Conservation (phyloP, 2,888 invertebrate genomes). For the Gisinianus flammeolus region DNA sequence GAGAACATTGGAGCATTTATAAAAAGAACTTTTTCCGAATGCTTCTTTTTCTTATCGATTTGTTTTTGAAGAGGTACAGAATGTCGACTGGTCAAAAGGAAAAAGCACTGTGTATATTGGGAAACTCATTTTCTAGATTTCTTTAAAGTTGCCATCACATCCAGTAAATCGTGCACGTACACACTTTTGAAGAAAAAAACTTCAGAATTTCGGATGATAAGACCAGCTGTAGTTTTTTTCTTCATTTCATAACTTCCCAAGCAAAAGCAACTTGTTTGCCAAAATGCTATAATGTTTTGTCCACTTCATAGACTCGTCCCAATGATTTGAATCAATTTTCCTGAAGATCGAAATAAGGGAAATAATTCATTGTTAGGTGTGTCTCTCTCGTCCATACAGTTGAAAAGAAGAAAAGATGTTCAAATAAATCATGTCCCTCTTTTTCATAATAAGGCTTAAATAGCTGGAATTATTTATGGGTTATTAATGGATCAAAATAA, state of each 20-base stretch:
- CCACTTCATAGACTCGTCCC: not conserved
- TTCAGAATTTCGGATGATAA: not conserved
- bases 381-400: not conserved
- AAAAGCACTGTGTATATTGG: not conserved
- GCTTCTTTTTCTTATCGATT: not conserved
- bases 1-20: not conserved
- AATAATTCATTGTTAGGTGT: too few species aligned
- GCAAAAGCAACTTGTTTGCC: not conserved
- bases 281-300: not conserved
- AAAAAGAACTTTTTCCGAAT: not conserved
- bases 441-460: constrained; percentile 1
- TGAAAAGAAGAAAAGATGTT: constrained; percentile 8
- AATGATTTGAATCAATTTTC: not conserved
- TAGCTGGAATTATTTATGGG: not conserved
- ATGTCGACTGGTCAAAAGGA: not conserved
- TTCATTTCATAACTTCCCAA: not conserved
- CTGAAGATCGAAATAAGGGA: not conserved
- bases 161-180: not conserved
- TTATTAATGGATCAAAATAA: not conserved
- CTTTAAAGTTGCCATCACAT: not conserved
- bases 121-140: too few species aligned
- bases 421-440: not conserved
- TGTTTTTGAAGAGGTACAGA: not conserved
- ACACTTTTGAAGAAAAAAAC: not conserved
- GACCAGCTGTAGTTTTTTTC: not conserved